Evolutionary conservation across 2,797 vertebrate species (phyloP), one percentile per base, ranked within the genome.

Genomic region (Enteromius thamalakanensis): DNA sequence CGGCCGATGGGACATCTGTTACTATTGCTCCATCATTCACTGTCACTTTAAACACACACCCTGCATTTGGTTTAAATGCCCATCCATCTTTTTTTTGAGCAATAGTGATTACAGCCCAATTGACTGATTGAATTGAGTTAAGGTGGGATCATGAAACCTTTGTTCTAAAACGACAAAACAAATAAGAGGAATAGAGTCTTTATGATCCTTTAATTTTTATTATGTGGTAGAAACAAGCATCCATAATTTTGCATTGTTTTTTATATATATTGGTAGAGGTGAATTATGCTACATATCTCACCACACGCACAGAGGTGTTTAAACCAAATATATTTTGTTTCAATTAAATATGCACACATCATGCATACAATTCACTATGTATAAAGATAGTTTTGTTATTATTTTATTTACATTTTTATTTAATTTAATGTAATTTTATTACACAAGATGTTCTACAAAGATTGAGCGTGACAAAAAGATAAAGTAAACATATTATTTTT

Each of bases 11-110:
- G 62, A 17, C 81, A 82, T 51, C 62, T 82, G 81, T 76, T 76
- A 51, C 9, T 1, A 40, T 45, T 29, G 34, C 17, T 82, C 81
- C 42, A 53, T 76, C 81, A 82, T 45, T 55, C 71, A 42, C 11
- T 53, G 71, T 14, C 47, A 9, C 4, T 37, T 47, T 40, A 71
- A 42, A 71, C 26, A 80, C 51, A 80, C 51, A n/a, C 17, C 12
- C 42, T 26, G 45, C 80, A 75, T 82, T 82, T 82, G 60, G 29
- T 76, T 76, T 17, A 82, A 69, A n/a, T 4, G 81, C 49, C 23
- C 72, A 76, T 82, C 62, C 37, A 68, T 69, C 81, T 81, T 68
- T 76, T 62, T 53, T 65, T 69, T 67, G 37, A 67, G 49, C 62
- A 68, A 55, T 32, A 32, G 62, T 67, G 34, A 76, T 76, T 55